Percentiles rank a stretch among this genome's conserved stretches.
These are phyloP conservation scores for Sussaba pulchella DNA, from an alignment of 2,888 invertebrate genomes.

Conservation along the genomic window DNA sequence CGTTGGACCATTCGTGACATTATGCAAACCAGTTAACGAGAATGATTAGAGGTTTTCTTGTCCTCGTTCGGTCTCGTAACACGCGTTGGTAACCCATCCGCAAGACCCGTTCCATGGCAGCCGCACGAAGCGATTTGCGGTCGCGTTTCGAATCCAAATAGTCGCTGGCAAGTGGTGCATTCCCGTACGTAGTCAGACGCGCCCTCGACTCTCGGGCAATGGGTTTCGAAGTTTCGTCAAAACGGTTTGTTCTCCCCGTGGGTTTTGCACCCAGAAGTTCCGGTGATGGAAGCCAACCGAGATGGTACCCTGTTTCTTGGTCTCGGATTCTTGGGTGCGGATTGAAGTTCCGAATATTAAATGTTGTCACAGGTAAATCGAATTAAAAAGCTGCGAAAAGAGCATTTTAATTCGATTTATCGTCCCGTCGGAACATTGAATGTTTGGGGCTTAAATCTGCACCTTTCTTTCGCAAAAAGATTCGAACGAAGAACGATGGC, in stretches of 20 bases:
- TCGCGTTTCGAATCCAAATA: conserved; percentile 74
- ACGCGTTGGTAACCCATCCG: background rate
- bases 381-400: too few relatives aligned
- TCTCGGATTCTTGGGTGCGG: too few relatives aligned
- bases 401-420: too few relatives aligned
- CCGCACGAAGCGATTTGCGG: conserved; percentile 68
- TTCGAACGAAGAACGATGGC: too few relatives aligned
- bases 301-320: background rate
- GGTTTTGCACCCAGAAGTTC: background rate
- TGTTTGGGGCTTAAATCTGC: too few relatives aligned
- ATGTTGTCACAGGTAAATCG: too few relatives aligned
- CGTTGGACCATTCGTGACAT: too few relatives aligned
- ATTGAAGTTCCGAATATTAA: too few relatives aligned
- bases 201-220: too few relatives aligned
- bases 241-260: conserved; percentile 14
- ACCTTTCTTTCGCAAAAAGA: too few relatives aligned
- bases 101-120: conserved; percentile 40
- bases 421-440: too few relatives aligned
- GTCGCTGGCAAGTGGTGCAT: conserved; percentile 63
- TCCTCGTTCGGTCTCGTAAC: background rate
- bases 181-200: background rate
- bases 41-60: conserved; percentile 12
- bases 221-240: too few relatives aligned
- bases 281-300: background rate
- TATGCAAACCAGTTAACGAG: conserved; percentile 15